phyloP scores from a whole-genome alignment of 1,140 invertebrate genomes.

The Meloidogyne hapla region DNA sequence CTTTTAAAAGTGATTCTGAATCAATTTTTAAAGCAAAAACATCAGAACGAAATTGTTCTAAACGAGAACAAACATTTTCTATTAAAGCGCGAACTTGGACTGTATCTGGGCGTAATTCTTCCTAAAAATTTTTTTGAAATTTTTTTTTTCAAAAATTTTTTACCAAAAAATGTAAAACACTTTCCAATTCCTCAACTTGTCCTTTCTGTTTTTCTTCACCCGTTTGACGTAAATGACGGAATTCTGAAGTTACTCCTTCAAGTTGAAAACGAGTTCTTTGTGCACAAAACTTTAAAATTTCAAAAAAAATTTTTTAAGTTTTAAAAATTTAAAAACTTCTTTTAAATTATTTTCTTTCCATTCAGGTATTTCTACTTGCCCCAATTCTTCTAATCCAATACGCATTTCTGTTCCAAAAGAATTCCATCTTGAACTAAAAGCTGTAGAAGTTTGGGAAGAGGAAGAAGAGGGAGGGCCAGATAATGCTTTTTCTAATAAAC shows the following conservation, averaged over 20 bases:
- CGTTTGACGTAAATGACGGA: constrained; percentile 16
- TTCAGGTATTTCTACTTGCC: constrained; percentile 15
- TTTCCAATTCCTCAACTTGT: constrained; percentile 9
- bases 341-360: constrained; percentile 20
- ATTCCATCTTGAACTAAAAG: constrained; percentile 12
- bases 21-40: constrained; percentile 18
- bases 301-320: neutral
- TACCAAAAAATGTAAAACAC: constrained; percentile 16
- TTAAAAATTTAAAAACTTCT: neutral
- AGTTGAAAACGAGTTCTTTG: constrained; percentile 8
- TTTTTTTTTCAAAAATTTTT: neutral
- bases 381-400: constrained; percentile 10
- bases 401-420: constrained; percentile 17
- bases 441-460: neutral
- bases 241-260: constrained; percentile 10
- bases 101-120: constrained; percentile 13
- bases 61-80: constrained; percentile 1
- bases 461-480: neutral
- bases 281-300: constrained; percentile 19
- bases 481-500: constrained; percentile 9
- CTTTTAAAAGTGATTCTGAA: constrained; percentile 1
- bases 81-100: constrained; percentile 25
- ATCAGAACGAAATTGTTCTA: constrained; percentile 20
- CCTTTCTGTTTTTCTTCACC: neutral
- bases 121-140: neutral